phyloP scores from a whole-genome alignment of 2,888 invertebrate genomes.

The Morpho deidamia region DNA sequence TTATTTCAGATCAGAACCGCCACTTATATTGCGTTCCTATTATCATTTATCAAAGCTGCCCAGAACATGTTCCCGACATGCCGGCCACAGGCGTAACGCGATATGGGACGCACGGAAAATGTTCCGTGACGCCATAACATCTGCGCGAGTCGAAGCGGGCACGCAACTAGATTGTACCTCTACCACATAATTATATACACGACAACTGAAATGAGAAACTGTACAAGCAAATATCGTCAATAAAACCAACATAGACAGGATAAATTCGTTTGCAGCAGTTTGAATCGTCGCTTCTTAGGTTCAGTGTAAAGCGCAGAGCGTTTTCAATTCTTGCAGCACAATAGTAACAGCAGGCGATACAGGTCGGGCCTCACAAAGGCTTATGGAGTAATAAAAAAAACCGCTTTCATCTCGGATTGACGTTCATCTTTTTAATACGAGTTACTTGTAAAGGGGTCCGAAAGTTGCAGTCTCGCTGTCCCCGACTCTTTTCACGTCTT shows the following conservation, averaged over 20 bases:
- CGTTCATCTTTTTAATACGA: slow-evolving; percentile 38
- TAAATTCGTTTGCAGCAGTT: slow-evolving; percentile 3
- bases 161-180: slow-evolving; percentile 13
- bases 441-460: slow-evolving; percentile 21
- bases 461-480: slow-evolving; percentile 20
- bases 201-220: background rate
- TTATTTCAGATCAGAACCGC: too few relatives aligned
- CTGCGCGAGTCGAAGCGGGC: slow-evolving; percentile 7
- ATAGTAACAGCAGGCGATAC: slow-evolving; percentile 26
- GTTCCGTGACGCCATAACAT: slow-evolving; percentile 17
- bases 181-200: slow-evolving; percentile 13
- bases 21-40: background rate
- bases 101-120: slow-evolving; percentile 11
- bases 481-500: slow-evolving; percentile 10
- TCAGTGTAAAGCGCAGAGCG: slow-evolving; percentile 12
- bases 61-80: slow-evolving; percentile 7
- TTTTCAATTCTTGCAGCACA: slow-evolving; percentile 22
- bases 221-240: background rate
- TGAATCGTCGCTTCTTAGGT: background rate
- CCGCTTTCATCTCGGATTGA: slow-evolving; percentile 43
- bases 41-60: slow-evolving; percentile 1
- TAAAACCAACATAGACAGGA: background rate
- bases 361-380: slow-evolving; percentile 29
- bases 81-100: slow-evolving; percentile 10
- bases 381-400: slow-evolving; percentile 35